A percentile compares a stretch with the other conserved stretches of the same genome.
Evolutionary conservation across 2,113 vertebrate species (phyloP).

Genomic region (Petrocephalus microphthalmus): DNA sequence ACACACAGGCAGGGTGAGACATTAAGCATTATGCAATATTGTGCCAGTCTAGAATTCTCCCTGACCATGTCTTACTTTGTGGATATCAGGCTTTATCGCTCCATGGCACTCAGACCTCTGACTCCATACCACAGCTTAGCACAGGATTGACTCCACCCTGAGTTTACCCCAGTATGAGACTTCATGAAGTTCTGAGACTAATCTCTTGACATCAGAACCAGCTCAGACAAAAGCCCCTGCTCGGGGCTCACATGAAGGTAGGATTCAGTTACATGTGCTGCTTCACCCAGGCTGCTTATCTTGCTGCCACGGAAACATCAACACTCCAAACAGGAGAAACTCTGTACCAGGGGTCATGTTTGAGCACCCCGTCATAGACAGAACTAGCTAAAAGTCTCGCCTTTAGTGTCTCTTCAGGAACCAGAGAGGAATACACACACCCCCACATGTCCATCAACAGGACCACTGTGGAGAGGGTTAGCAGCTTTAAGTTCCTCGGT

Average conservation of each 20-base stretch:
- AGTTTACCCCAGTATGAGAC: not conserved
- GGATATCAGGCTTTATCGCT: not conserved
- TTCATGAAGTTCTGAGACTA: not conserved
- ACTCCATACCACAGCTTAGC: not conserved
- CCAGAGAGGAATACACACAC: no score
- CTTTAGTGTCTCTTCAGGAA: no score
- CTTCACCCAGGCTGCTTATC: not conserved
- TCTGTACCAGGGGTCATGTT: not conserved
- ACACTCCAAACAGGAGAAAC: not conserved
- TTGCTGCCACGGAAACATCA: not conserved
- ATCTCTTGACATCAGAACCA: not conserved
- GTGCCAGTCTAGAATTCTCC: not conserved
- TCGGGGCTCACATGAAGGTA: not conserved
- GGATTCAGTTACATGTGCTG: not conserved
- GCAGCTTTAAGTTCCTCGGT: no score
- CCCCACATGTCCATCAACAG: no score
- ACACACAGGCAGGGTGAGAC: no score
- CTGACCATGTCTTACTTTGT: not conserved
- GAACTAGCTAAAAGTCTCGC: not conserved
- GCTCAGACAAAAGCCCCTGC: not conserved
- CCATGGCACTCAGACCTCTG: not conserved
- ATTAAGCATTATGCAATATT: not conserved
- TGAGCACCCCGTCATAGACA: not conserved
- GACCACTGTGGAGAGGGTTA: no score
- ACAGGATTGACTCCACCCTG: not conserved